Base-by-base conservation (phyloP, 2,888 invertebrate genomes). In the Chloromyia formosa region DNA sequence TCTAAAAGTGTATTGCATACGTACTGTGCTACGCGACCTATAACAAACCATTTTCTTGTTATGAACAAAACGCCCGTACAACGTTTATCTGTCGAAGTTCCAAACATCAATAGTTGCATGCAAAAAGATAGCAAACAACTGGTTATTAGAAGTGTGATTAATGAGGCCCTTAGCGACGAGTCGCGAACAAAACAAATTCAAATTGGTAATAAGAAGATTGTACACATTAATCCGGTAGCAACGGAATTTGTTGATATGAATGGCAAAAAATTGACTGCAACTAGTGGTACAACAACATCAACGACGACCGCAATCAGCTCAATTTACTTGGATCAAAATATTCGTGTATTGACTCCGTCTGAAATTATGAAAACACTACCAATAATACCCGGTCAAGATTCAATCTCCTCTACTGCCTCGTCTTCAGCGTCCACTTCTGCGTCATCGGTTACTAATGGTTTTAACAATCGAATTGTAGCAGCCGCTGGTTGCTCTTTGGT, bases 341-440 rank as follows among this genome's bases (percentile, higher is more conserved):
- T 94, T 87, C 91, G 94, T 86, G 94, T 94, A 87, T 90, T 94
- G 86, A 94, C 94, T 83, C 94, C 94, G 83, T 93, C 93, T 82
- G 94, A 94, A 90, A 94, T 94, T 87, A 94, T 94, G 94, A 92
- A 93, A 90, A 94, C 94, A 85, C 90, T 94, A 88, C 94, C 94
- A 86, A 92, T 93, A 86, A 90, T 93, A 76, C 81, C 80, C 62
- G 77, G 77, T 66, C 79, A 79, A 73, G 79, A 79, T 75, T 72
- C 76, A 40, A 14, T 68, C 42, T 69, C 49, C 40, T 60, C 69
- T n/a, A 22, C 49, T 16, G 23, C 35, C 3, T 62, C 72, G 23
- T 40, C 73, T 12, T 73, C 73, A 2, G 4, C 60, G 22, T 61
- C 73, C 1, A 10, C 61, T 2, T 61, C 73, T 0, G 35, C 54